Base-by-base conservation (phyloP, 1,140 invertebrate species). In the Onthophagus taurus region DNA sequence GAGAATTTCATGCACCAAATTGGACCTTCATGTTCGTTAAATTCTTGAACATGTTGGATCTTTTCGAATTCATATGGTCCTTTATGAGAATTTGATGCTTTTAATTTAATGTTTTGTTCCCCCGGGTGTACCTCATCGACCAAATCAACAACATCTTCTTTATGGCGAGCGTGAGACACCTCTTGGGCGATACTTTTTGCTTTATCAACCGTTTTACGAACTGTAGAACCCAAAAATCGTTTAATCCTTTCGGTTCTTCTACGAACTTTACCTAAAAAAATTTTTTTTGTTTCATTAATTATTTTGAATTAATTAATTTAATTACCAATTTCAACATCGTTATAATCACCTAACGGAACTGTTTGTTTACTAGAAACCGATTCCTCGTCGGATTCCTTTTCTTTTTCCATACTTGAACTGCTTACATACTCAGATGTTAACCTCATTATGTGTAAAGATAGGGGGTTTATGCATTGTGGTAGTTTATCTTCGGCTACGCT, bases 1-100 rank as follows among this genome's bases (percentile, higher is more conserved):
- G 92, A 96, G 64, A 98, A 98, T 69, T 97, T 97, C 86, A 97
- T 96, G 50, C 90, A 95, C 95, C 95, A 99, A 52, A 98, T 85
- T 3, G 95, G 89, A 20, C 90, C 89, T 4, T 77, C 76, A 61
- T 97, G 91, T 89, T 88, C 55, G 29, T 55, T 54, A 4, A 66
- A 44, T 47, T 64, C 60, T 41, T 80, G 76, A 1, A 80, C 74
- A 44, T 79, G 76, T 49, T 77, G 77, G 24, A 78, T 67, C 66
- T 57, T 79, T 45, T 89, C 87, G 66, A 96, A 97, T 58, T 97
- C 92, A 61, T 91, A 93, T 0, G 92, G 93, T 1, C 93, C 93
- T 67, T 97, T 97, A 61, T 97, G 89, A 45, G 86, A 91, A 51
- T 88, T 90, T 0, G 89, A 89, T 0, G 89, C 89, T 68, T 95